These are phyloP conservation scores for Maconellicoccus hirsutus DNA, from an alignment of 1,140 invertebrate species.

Conservation along the genomic window DNA sequence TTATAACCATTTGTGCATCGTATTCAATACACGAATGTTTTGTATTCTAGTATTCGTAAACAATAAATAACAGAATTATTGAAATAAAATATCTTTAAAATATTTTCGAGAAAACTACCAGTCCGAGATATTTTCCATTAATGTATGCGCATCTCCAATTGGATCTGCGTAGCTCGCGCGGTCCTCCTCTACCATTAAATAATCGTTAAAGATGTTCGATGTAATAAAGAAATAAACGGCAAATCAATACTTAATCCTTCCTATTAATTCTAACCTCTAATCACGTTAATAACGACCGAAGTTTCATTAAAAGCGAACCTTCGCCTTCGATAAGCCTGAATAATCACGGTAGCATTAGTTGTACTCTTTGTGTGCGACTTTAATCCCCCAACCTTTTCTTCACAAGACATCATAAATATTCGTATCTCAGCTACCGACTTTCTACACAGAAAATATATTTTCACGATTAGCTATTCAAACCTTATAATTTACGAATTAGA, in stretches of 20 bases:
- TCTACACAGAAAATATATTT: constrained; percentile 1
- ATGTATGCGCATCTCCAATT: neutral
- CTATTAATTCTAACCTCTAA: constrained; percentile 18
- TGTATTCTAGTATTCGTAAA: neutral
- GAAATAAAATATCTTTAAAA: neutral
- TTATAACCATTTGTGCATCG: neutral
- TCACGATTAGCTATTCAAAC: neutral
- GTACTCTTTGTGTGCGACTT: constrained; percentile 7
- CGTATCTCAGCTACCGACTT: constrained; percentile 3
- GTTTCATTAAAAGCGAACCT: constrained; percentile 16
- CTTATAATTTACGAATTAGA: neutral
- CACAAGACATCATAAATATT: constrained; percentile 12
- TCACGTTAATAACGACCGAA: constrained; percentile 19
- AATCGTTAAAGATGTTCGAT: neutral
- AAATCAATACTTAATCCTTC: constrained; percentile 18
- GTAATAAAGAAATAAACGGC: constrained; percentile 20
- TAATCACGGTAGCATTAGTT: constrained; percentile 16
- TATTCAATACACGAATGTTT: neutral
- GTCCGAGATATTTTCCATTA: neutral
- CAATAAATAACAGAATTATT: constrained; percentile 10
- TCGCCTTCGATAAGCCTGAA: constrained; percentile 18
- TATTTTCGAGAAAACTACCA: neutral
- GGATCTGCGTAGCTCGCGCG: neutral
- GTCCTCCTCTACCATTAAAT: neutral
- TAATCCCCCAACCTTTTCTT: constrained; percentile 6